A percentile compares a stretch with the other conserved stretches of the same genome.
phyloP scores from a whole-genome alignment of 64 coral and sea anemone species.

The Stichodactyla helianthus region DNA sequence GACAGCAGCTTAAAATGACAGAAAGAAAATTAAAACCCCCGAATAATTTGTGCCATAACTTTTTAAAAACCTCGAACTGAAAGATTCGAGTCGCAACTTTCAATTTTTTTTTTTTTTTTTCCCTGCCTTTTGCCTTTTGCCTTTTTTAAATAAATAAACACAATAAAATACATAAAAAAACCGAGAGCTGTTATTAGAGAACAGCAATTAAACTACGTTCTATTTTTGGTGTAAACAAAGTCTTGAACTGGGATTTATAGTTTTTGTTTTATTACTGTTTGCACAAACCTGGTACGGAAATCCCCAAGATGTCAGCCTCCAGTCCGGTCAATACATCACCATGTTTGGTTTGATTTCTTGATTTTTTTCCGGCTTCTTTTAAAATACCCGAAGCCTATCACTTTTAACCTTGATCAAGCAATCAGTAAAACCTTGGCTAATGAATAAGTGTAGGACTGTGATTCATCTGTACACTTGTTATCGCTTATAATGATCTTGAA shows the following conservation, averaged over 20 bases:
- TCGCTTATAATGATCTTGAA: not conserved
- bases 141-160: too few species aligned
- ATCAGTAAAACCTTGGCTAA: not conserved
- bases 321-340: not conserved
- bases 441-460: not conserved
- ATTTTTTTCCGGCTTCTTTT: not conserved
- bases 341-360: not conserved
- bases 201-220: not conserved
- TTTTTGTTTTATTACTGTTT: not conserved
- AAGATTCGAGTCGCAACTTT: too few species aligned
- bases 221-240: not conserved
- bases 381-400: not conserved
- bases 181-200: not conserved
- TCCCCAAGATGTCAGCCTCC: not conserved
- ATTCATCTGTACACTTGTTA: not conserved
- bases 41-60: too few species aligned
- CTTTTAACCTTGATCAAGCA: not conserved
- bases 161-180: not conserved
- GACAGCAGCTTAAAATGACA: too few species aligned
- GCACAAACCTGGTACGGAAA: not conserved
- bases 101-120: too few species aligned
- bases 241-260: not conserved
- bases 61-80: too few species aligned
- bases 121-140: too few species aligned
- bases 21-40: too few species aligned